A percentile compares a stretch with the other conserved stretches of the same genome.
phyloP scores from a whole-genome alignment of 92 coral and sea anemone genomes.

The Pocillopora meandrina region DNA sequence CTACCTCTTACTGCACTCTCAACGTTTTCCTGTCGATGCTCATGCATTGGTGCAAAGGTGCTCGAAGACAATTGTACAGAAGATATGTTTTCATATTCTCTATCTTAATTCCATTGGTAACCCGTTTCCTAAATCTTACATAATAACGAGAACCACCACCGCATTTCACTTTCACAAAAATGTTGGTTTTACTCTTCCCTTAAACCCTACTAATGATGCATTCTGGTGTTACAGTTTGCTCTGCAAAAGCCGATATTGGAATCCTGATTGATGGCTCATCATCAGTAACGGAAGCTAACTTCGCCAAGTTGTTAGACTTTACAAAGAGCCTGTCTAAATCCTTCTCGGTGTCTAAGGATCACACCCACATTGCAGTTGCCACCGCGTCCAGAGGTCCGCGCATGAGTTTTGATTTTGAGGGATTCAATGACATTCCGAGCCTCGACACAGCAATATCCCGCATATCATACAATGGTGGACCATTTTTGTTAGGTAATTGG shows the following conservation, averaged over 20 bases:
- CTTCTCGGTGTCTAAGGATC: slow-evolving; percentile 62
- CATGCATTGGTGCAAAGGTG: too few species aligned
- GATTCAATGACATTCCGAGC: slow-evolving; percentile 55
- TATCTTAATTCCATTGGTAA: too few species aligned
- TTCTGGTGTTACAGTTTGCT: slow-evolving; percentile 40
- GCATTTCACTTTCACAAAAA: too few species aligned
- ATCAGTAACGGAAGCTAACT: slow-evolving; percentile 42
- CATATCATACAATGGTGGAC: slow-evolving; percentile 56
- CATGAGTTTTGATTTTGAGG: slow-evolving; percentile 66
- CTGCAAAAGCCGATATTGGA: slow-evolving; percentile 74
- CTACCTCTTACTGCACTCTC: too few species aligned
- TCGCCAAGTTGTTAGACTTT: slow-evolving; percentile 52
- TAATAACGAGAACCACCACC: too few species aligned
- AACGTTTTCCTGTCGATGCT: too few species aligned
- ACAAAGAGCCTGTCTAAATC: slow-evolving; percentile 60
- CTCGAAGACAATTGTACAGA: too few species aligned
- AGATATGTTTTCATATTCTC: too few species aligned
- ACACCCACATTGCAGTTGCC: slow-evolving; percentile 68
- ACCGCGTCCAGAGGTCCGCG: slow-evolving; percentile 68
- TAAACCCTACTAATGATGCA: background rate
- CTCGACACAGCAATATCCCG: slow-evolving; percentile 65
- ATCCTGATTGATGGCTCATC: slow-evolving; percentile 78
- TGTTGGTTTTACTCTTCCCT: background rate
- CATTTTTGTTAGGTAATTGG: slow-evolving; percentile 52
- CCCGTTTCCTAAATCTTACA: too few species aligned